Evolutionary conservation across 2,888 invertebrate genomes (phyloP).

Genomic region (Eueremaeus valkanovi): DNA sequence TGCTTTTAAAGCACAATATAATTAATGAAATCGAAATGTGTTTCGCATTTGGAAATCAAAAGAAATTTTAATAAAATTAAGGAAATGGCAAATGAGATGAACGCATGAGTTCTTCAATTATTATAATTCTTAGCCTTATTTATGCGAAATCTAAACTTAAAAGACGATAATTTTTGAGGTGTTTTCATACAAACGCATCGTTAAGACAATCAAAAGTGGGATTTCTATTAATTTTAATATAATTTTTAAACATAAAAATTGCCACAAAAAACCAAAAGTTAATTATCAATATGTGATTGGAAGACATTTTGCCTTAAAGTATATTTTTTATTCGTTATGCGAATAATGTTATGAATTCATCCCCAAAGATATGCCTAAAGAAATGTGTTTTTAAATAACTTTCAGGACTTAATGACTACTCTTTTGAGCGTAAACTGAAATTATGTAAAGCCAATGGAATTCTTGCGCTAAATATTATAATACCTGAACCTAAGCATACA

Average conservation of each 20-base stretch:
- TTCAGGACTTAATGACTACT: background rate
- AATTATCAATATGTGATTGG: background rate
- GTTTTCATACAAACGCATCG: conserved; percentile 2
- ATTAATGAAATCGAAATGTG: too few relatives aligned
- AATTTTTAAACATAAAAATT: too few relatives aligned
- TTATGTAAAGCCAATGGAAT: background rate
- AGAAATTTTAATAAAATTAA: background rate
- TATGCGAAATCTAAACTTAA: background rate
- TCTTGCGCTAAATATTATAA: background rate
- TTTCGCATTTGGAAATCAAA: background rate
- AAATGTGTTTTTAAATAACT: background rate
- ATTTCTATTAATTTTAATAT: background rate
- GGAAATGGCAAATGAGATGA: background rate
- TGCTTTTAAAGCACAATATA: too few relatives aligned
- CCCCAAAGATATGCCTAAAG: background rate
- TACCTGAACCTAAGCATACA: too few relatives aligned
- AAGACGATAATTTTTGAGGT: background rate
- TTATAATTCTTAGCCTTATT: background rate
- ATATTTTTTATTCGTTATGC: too few relatives aligned
- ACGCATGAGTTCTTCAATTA: background rate
- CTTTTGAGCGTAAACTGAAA: background rate
- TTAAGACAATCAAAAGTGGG: background rate
- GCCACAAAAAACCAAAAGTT: too few relatives aligned
- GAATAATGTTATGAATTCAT: background rate
- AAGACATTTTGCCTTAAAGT: background rate